These are phyloP conservation scores for Lichenostomus cassidix DNA, from an alignment of 2,113 vertebrate genomes.

Conservation along the genomic window DNA sequence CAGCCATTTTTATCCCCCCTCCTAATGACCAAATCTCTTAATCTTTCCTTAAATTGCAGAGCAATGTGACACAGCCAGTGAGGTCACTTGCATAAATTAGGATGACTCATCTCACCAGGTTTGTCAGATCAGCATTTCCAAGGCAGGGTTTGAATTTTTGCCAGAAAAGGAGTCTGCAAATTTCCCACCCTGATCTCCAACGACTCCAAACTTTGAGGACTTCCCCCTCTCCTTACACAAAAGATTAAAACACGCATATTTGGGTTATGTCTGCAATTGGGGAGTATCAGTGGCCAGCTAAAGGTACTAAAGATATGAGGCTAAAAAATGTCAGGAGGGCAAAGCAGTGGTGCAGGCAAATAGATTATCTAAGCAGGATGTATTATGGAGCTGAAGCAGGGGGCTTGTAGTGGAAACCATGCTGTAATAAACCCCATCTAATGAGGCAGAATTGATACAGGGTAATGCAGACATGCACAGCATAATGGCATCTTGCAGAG, in stretches of 20 bases:
- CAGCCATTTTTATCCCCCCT: background rate
- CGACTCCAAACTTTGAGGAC: background rate
- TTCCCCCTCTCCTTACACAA: background rate
- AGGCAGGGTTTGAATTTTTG: background rate
- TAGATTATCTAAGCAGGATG: background rate
- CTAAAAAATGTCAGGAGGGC: background rate
- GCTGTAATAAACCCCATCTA: background rate
- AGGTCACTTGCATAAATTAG: conserved; percentile 16
- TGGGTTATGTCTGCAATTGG: background rate
- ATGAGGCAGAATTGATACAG: conserved; percentile 20
- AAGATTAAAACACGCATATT: background rate
- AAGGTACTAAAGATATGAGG: background rate
- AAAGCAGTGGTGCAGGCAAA: background rate
- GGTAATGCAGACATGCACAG: background rate
- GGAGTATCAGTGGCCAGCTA: background rate
- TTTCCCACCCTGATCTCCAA: background rate
- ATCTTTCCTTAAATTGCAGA: background rate
- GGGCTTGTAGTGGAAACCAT: background rate
- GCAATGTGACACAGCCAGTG: background rate
- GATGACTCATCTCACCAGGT: background rate
- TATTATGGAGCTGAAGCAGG: background rate
- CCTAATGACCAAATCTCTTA: background rate
- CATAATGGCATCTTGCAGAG: conserved; percentile 29
- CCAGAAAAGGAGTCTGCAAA: background rate
- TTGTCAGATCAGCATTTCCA: background rate